Base-by-base conservation (phyloP, 1,140 invertebrate genomes). In the Sarcophaga peregrina region DNA sequence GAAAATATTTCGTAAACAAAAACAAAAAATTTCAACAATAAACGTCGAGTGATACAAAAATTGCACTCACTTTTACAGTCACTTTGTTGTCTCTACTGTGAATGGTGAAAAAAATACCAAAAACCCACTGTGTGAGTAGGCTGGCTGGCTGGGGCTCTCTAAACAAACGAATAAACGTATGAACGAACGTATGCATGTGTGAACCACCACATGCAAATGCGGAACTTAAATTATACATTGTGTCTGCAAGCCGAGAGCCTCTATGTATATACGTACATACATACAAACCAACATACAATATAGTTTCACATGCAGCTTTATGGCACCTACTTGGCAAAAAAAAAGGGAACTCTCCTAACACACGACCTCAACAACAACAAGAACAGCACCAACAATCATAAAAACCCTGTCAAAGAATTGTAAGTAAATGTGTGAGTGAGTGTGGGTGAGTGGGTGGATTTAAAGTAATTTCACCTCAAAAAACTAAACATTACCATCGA, bases 221-320 rank as follows among this genome's bases (percentile, higher is more conserved):
- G 62, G 62, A 68, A 68, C 62, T 68, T 68, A 68, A 68, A 68
- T 68, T 25, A 68, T 68, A 68, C 62, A 68, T 37, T 37, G 25
- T 37, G 25, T 37, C 25, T 37, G 4, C 25, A 4, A 37, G 1
- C 25, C 25, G 25, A 37, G 25, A 37, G 25, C 4, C 25, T 37
- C 25, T 37, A 1, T 37, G 1, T 37, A 2, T 37, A 37, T 37
- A 37, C 4, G 25, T 37, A 37, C 25, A 37, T 37, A 37, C 25
- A 37, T 68, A 68, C 62, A 5, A 68, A 68, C 54, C 54, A 58
- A 58, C n/a, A n/a, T 58, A 58, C 15, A 58, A 13, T n/a, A 58
- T n/a, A 58, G 13, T 15, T 58, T 13, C 13, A 58, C 15, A n/a
- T 68, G 62, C 62, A 68, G n/a, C 62, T 37, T 37, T 37, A 68